Conservation (phyloP, 1,140 invertebrate species). For the Drosophila bocqueti region DNA sequence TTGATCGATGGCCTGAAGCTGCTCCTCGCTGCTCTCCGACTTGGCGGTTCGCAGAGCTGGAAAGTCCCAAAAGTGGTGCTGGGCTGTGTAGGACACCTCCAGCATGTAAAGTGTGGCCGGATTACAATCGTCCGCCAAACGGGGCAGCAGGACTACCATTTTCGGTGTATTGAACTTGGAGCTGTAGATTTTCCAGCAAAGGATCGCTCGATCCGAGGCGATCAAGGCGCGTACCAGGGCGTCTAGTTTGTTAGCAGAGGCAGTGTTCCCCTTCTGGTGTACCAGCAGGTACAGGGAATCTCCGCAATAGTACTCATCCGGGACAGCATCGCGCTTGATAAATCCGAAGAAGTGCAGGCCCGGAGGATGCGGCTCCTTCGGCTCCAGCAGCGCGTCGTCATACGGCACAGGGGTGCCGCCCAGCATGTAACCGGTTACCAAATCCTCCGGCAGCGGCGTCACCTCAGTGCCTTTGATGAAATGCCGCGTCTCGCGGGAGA, state of each 20-base stretch:
- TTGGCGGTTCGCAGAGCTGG: conserved; percentile 64
- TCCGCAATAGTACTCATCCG: conserved; percentile 72
- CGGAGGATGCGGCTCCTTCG: conserved; percentile 43
- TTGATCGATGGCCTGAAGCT: conserved; percentile 68
- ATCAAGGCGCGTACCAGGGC: conserved; percentile 69
- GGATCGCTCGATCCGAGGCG: conserved; percentile 51
- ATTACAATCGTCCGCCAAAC: conserved; percentile 50
- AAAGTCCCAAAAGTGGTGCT: conserved; percentile 80
- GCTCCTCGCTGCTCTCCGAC: conserved; percentile 62
- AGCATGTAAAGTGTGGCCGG: conserved; percentile 72
- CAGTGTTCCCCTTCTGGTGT: conserved; percentile 59
- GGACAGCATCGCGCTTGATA: conserved; percentile 57
- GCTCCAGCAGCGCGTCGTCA: conserved; percentile 64
- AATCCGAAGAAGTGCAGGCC: conserved; percentile 78
- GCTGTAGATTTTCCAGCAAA: conserved; percentile 79
- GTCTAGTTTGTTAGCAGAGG: conserved; percentile 70
- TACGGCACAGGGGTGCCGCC: conserved; percentile 77
- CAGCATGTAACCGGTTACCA: conserved; percentile 80
- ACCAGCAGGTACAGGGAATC: conserved; percentile 72
- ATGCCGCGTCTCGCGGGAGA: conserved; percentile 60
- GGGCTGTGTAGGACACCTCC: conserved; percentile 72
- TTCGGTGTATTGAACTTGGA: conserved; percentile 65
- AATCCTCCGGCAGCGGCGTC: conserved; percentile 54
- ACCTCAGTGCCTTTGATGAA: conserved; percentile 70
- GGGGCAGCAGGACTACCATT: conserved; percentile 71